Evolutionary conservation across 1,140 invertebrate species (phyloP), one percentile per base, ranked within the genome.

Genomic region (Ericerus pela): DNA sequence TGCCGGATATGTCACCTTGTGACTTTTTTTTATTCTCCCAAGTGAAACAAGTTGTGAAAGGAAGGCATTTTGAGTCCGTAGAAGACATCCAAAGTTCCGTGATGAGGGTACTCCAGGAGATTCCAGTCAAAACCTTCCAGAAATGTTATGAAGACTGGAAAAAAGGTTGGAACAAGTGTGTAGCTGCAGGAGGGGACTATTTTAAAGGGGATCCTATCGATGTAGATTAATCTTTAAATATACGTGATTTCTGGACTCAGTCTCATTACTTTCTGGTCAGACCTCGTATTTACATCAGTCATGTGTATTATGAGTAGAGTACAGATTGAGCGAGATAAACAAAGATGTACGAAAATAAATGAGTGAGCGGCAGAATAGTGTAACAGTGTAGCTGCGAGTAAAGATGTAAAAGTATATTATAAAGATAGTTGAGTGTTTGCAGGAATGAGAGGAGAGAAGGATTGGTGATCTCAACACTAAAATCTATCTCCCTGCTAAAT

Each of bases 121-220:
- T 55, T 41, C 55, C 56, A 55, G 33, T 55, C 18, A 29, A 63
- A 28, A 54, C n/a, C 1, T 58, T 58, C 38, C 51, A 58, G 36
- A 24, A 78, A 77, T 57, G 51, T 53, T 59, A 51, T 30, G 14
- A 59, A 24, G 37, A 51, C 22, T 59, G 52, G 55, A 30, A 57
- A 55, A 57, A 47, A 1, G 28, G 52, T 18, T 59, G 58, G 55
- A 37, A 6, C 10, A 29, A 47, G 22, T 59, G 55, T 52, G 26
- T 54, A 37, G 60, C 80, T 81, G 26, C 79, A 77, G 65, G 80
- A 81, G 53, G 51, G 24, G 36, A 58, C 18, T 57, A 53, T 79
- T 80, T 54, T 58, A 41, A 54, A 54, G 52, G 56, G 41, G 55
- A 55, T 95, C 96, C 58, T 18, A 55, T 33, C 22, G 36, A 55